These are phyloP conservation scores for Ophion obscuratus DNA, from an alignment of 2,888 invertebrate genomes.

Conservation along the genomic window DNA sequence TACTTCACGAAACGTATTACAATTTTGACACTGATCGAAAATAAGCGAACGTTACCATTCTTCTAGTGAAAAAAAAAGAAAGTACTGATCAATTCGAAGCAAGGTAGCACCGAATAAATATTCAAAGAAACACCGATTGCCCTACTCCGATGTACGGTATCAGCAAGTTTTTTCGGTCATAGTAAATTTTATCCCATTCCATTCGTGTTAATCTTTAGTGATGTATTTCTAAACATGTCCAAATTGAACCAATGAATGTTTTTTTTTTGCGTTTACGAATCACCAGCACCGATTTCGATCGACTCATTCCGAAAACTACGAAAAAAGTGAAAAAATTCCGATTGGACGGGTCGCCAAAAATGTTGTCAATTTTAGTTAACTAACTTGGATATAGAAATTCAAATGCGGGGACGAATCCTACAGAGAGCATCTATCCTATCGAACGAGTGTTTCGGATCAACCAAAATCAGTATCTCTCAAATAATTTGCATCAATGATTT, in stretches of 20 bases:
- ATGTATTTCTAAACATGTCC: background rate
- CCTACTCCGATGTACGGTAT: background rate
- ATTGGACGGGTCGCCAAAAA: background rate
- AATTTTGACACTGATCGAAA: background rate
- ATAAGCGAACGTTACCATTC: background rate
- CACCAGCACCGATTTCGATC: background rate
- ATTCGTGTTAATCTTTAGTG: background rate
- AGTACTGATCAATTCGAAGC: background rate
- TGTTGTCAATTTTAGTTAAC: background rate
- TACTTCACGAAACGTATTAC: background rate
- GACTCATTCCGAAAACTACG: background rate
- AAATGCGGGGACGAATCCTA: background rate
- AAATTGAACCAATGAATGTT: background rate
- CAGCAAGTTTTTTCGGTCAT: background rate
- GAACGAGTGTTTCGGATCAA: background rate
- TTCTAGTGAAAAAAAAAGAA: constrained; percentile 5
- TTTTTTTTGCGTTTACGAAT: background rate
- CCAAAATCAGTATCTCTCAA: background rate
- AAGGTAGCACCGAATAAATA: constrained; percentile 4
- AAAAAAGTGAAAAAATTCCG: background rate
- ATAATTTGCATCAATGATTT: background rate
- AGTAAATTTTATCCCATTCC: background rate
- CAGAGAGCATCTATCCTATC: background rate
- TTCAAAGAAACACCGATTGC: background rate
- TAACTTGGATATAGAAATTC: background rate